phyloP scores from a whole-genome alignment of 1,140 invertebrate species.

The Ips nitidus region DNA sequence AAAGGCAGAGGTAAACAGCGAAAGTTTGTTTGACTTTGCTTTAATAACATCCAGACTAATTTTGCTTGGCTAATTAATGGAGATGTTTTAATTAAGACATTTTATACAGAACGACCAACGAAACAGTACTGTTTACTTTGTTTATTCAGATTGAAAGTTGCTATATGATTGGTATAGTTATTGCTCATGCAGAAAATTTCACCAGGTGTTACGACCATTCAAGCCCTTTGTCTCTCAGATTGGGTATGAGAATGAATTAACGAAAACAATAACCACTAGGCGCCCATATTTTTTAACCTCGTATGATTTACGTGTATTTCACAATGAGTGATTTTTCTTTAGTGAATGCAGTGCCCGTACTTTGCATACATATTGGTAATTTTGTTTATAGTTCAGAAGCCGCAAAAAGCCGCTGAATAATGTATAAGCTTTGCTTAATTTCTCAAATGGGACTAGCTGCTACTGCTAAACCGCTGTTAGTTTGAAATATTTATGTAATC shows the following conservation, averaged over 20 bases:
- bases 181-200: no score
- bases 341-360: background rate
- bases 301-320: background rate
- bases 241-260: background rate
- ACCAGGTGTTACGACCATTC: no score
- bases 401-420: background rate
- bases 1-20: slow-evolving; percentile 15
- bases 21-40: slow-evolving; percentile 19
- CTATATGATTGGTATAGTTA: background rate
- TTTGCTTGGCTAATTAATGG: slow-evolving; percentile 15
- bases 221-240: background rate
- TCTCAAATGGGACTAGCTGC: background rate
- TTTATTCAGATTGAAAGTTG: background rate
- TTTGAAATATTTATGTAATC: no score
- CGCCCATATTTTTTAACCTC: background rate
- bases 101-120: no score
- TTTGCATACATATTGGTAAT: slow-evolving; percentile 1
- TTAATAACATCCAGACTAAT: slow-evolving; percentile 21
- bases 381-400: background rate
- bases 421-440: background rate
- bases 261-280: slow-evolving; percentile 1
- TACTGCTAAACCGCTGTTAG: no score
- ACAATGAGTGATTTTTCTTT: background rate
- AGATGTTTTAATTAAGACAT: slow-evolving; percentile 15
- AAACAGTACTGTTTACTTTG: background rate